Evolutionary conservation across 2,888 invertebrate species (phyloP).

Genomic region (Drosophila incognita): DNA sequence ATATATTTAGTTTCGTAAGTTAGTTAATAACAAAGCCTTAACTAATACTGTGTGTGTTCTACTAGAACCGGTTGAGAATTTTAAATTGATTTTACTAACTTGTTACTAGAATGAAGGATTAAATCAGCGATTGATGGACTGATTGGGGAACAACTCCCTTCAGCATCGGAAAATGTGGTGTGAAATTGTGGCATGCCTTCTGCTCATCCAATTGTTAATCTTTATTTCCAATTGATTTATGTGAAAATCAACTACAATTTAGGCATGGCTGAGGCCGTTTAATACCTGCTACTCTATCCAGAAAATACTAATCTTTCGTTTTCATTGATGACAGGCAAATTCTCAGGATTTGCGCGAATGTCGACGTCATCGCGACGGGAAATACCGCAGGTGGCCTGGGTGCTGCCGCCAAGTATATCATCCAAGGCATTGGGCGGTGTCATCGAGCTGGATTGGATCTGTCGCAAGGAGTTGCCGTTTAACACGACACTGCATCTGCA

Average conservation of each 20-base stretch:
- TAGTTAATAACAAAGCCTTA: not conserved
- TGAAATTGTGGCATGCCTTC: not conserved
- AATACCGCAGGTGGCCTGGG: conserved; percentile 96
- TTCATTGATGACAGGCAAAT: conserved; percentile 87
- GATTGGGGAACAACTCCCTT: not conserved
- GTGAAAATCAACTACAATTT: not conserved
- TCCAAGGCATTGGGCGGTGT: conserved; percentile 97
- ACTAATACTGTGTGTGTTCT: not conserved
- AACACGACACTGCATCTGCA: conserved; percentile 96
- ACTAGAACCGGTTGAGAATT: not conserved
- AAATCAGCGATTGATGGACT: not conserved
- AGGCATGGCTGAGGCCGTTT: not conserved
- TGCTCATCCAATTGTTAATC: not conserved
- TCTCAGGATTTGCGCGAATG: conserved; percentile 96
- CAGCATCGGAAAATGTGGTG: not conserved
- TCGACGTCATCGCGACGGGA: conserved; percentile 95
- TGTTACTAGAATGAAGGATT: not conserved
- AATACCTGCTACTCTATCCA: not conserved
- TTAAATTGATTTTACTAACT: not conserved
- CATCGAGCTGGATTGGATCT: conserved; percentile 98
- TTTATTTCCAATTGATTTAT: not conserved
- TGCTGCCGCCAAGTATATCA: conserved; percentile 95
- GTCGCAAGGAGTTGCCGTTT: conserved; percentile 96
- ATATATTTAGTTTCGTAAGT: not conserved
- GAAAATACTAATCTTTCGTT: not conserved